Conservation (phyloP, 2,797 vertebrate genomes). For the Xenopus petersii region DNA sequence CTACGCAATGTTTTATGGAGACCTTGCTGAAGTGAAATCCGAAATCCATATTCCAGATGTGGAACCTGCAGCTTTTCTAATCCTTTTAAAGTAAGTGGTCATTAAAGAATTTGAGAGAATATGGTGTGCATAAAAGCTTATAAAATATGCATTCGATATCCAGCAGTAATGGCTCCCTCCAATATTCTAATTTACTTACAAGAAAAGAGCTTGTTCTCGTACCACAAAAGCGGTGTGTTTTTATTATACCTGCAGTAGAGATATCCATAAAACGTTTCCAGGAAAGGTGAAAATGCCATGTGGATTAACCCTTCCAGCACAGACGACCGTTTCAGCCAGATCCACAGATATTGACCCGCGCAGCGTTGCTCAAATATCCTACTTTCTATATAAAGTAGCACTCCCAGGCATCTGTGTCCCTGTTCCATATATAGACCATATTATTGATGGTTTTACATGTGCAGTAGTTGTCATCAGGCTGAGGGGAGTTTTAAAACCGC, state of each 20-base stretch:
- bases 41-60: conserved; percentile 98
- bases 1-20: conserved; percentile 98
- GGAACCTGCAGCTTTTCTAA: conserved; percentile 95
- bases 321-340: no score
- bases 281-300: neutral
- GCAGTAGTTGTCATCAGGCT: no score
- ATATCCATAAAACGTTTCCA: conserved; percentile 8
- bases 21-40: conserved; percentile 89
- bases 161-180: conserved; percentile 22
- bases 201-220: conserved; percentile 6
- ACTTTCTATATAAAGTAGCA: no score
- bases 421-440: no score
- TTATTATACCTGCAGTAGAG: neutral
- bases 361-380: no score
- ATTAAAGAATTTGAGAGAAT: conserved; percentile 34
- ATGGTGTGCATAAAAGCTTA: conserved; percentile 29
- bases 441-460: no score
- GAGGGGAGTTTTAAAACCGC: no score
- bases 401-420: no score
- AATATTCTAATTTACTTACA: conserved; percentile 8
- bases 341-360: no score
- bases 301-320: neutral
- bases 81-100: conserved; percentile 91
- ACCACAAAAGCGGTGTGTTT: conserved; percentile 31
- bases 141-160: conserved; percentile 41